Percentiles rank a stretch among this genome's conserved stretches.
These are phyloP conservation scores for Phainopepla nitens DNA, from an alignment of 2,113 vertebrate species.

Conservation along the genomic window DNA sequence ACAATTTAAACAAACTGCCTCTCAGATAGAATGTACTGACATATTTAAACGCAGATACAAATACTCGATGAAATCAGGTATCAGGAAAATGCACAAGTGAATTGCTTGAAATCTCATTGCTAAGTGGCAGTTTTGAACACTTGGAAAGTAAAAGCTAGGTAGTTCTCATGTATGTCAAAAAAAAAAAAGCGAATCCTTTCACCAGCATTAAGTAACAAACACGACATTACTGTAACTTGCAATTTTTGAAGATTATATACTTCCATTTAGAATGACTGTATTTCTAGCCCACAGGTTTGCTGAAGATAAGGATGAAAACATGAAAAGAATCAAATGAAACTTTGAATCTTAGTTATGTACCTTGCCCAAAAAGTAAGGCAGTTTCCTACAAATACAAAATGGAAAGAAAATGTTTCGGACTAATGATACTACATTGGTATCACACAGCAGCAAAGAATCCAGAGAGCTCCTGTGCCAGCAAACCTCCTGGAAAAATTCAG, in stretches of 20 bases:
- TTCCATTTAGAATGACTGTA: neutral
- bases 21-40: neutral
- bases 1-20: neutral
- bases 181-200: neutral
- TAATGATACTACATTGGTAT: neutral
- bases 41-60: neutral
- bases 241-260: neutral
- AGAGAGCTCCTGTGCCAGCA: neutral
- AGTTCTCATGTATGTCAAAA: neutral
- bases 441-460: neutral
- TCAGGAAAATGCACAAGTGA: neutral
- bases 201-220: neutral
- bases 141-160: neutral
- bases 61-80: neutral
- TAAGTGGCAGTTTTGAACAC: neutral
- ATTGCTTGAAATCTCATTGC: neutral
- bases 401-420: neutral
- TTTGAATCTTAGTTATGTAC: neutral
- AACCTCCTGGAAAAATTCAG: neutral
- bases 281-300: neutral
- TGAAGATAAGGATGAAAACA: slow-evolving; percentile 1
- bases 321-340: neutral
- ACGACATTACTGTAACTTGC: neutral
- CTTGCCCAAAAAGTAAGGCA: neutral
- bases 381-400: neutral